Base-by-base conservation (phyloP, 1,140 invertebrate species). In the Leguminivora glycinivorella region DNA sequence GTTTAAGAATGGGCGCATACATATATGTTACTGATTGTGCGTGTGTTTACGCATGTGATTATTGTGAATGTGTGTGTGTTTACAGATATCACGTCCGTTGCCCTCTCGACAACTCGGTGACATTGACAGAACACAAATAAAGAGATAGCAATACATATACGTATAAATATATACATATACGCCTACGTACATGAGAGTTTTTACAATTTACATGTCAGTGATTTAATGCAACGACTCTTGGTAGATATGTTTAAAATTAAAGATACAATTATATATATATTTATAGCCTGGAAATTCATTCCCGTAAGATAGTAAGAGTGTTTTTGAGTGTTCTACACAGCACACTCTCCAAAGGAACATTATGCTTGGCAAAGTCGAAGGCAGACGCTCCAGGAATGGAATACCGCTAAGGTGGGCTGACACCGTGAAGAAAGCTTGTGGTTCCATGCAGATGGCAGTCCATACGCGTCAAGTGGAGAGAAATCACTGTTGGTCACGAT, bases 61-160 rank as follows among this genome's bases (percentile, higher is more conserved):
- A 72, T 77, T 80, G 73, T 74, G 63, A 75, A 77, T 82, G 77
- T 79, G 70, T 77, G 78, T 82, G 73, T 84, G 75, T 79, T 77
- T 80, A 80, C 72, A 87, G 85, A 89, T 89, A 89, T 75, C 72
- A 82, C 83, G 89, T 86, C 80, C 89, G 84, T 89, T 90, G 89
- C 85, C 88, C 89, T 85, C 82, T 76, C 83, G 73, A 75, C 87
- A 87, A 87, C 85, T 87, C 88, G 79, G 87, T 90, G 89, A 91
- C 89, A 91, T 91, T 91, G 89, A 89, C 83, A 78, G 74, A 83
- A 80, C 84, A 84, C 83, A 88, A 88, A 90, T 82, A 89, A 79
- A 80, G 77, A 83, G 88, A 88, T 90, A 90, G 87, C 75, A 71
- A 74, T 75, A 84, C 70, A 83, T 79, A 81, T 79, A 83, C 77